A percentile compares a stretch with the other conserved stretches of the same genome.
Evolutionary conservation across 2,888 invertebrate species (phyloP).

Genomic region (Himalopsyche kuldschensis): DNA sequence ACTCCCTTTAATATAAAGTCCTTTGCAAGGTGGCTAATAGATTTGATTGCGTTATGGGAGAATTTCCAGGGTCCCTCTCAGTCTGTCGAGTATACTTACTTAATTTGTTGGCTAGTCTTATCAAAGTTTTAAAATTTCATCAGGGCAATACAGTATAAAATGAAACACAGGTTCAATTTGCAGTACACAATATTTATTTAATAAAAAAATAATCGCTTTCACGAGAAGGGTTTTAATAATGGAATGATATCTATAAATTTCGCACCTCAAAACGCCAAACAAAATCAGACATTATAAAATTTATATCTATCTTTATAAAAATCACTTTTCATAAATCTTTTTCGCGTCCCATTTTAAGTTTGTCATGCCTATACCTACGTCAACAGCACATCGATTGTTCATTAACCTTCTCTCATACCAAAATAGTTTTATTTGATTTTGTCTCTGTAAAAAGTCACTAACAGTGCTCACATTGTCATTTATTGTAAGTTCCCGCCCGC

Average conservation of each 20-base stretch:
- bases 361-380: conserved; percentile 35
- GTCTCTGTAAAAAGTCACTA: conserved; percentile 36
- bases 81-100: too few relatives aligned
- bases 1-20: too few relatives aligned
- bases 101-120: too few relatives aligned
- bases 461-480: conserved; percentile 30
- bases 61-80: too few relatives aligned
- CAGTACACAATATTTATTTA: conserved; percentile 52
- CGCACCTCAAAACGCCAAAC: conserved; percentile 57
- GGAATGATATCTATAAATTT: conserved; percentile 58
- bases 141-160: background rate
- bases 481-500: conserved; percentile 29
- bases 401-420: conserved; percentile 36
- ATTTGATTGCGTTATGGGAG: too few relatives aligned
- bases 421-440: conserved; percentile 37
- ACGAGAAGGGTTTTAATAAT: conserved; percentile 63
- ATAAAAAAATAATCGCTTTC: conserved; percentile 64
- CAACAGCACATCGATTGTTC: conserved; percentile 40
- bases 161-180: conserved; percentile 20
- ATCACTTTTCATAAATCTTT: conserved; percentile 54
- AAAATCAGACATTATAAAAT: conserved; percentile 73
- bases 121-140: too few relatives aligned
- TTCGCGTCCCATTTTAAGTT: conserved; percentile 26
- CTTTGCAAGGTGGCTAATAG: too few relatives aligned
- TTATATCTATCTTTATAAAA: conserved; percentile 67